Conservation (phyloP, 2,888 invertebrate species). For the Gortyna flavago region DNA sequence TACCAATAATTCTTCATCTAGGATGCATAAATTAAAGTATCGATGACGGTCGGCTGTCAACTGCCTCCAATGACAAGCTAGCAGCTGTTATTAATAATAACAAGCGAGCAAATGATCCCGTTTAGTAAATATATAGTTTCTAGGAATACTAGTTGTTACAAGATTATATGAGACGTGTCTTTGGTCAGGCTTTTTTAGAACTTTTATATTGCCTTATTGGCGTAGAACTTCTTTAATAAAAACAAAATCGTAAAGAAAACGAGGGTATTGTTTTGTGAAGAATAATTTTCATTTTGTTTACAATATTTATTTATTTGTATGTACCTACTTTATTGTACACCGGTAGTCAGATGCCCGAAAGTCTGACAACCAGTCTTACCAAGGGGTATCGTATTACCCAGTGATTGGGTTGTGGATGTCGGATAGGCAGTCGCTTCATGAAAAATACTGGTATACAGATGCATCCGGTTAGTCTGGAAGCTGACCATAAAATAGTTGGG, state of each 20-base stretch:
- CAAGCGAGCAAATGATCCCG: conserved; percentile 31
- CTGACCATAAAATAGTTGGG: too few relatives aligned
- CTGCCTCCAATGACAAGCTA: conserved; percentile 5
- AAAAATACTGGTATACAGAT: too few relatives aligned
- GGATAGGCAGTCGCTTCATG: too few relatives aligned
- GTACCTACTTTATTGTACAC: too few relatives aligned
- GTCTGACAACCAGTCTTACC: too few relatives aligned
- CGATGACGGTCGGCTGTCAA: conserved; percentile 22
- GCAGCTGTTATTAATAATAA: conserved; percentile 44
- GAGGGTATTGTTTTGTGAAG: not conserved
- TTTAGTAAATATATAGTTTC: conserved; percentile 53
- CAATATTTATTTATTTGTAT: too few relatives aligned
- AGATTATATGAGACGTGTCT: conserved; percentile 2
- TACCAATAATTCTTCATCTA: conserved; percentile 4
- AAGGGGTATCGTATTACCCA: too few relatives aligned
- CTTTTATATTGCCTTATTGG: not conserved
- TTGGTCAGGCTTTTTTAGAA: not conserved
- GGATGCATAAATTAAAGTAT: conserved; percentile 18
- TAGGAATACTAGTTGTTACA: conserved; percentile 17
- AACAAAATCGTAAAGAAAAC: not conserved
- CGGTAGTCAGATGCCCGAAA: too few relatives aligned
- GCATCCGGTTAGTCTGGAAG: too few relatives aligned
- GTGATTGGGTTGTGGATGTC: too few relatives aligned
- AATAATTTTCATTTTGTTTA: not conserved
- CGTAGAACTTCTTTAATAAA: not conserved